A percentile compares a stretch with the other conserved stretches of the same genome.
phyloP scores from a whole-genome alignment of 2,113 vertebrate genomes.

The Himantopus leucocephalus region DNA sequence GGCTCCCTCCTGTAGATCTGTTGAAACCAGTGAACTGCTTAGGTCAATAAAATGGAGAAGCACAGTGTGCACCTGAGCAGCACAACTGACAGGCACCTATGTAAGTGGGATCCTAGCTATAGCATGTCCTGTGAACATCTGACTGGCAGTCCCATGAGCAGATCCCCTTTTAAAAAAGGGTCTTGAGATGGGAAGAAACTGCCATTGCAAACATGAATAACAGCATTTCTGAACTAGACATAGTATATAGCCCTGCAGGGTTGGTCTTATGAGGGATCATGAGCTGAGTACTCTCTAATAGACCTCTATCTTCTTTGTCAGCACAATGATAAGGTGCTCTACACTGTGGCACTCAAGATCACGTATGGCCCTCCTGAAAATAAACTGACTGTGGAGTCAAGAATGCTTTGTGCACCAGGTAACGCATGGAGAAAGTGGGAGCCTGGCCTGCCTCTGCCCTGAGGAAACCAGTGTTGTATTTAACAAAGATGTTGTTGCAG shows the following conservation, averaged over 20 bases:
- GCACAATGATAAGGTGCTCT: conserved; percentile 48
- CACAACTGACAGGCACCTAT: accelerated
- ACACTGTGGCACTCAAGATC: conserved; percentile 55
- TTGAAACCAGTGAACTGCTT: not conserved
- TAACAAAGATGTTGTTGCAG: conserved; percentile 17
- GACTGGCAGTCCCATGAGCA: not conserved
- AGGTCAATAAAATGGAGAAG: not conserved
- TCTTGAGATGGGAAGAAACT: not conserved
- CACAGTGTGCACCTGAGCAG: not conserved
- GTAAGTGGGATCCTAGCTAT: no score
- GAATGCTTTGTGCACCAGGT: conserved; percentile 74
- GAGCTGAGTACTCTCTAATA: not conserved
- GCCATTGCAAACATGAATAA: not conserved
- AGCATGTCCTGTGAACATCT: not conserved
- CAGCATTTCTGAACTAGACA: not conserved
- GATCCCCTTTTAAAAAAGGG: accelerated
- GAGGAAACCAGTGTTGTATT: accelerated
- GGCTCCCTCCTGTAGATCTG: not conserved
- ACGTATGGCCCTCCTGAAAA: not conserved
- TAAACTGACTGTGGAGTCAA: not conserved
- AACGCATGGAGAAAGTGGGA: not conserved
- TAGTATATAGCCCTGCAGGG: accelerated
- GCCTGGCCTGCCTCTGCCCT: not conserved
- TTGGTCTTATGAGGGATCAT: accelerated
- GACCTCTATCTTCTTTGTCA: not conserved